phyloP scores from a whole-genome alignment of 2,888 invertebrate species.

The Cheilosia scutellata region DNA sequence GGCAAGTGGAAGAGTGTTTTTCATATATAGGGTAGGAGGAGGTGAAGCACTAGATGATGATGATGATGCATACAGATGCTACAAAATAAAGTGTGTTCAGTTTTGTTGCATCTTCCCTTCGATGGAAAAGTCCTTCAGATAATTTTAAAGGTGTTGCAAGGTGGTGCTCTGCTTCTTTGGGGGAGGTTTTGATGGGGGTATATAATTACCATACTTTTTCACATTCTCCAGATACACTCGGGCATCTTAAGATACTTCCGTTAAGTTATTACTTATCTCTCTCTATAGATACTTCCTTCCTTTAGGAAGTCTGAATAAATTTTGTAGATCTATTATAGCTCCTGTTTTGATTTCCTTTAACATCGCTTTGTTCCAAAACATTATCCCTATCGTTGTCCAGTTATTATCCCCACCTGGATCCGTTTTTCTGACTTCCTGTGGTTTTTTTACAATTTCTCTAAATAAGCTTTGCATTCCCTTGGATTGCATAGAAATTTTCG shows the following conservation, averaged over 20 bases:
- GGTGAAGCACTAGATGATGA: not conserved
- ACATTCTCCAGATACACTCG: not conserved
- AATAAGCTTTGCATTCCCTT: not conserved
- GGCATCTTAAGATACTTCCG: not conserved
- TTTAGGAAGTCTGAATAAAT: not conserved
- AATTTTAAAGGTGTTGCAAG: slow-evolving; percentile 55
- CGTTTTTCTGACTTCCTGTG: slow-evolving; percentile 12
- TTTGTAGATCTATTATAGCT: slow-evolving; percentile 17
- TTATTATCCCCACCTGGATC: slow-evolving; percentile 13
- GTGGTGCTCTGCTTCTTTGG: slow-evolving; percentile 24
- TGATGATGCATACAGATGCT: slow-evolving; percentile 70
- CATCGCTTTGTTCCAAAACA: slow-evolving; percentile 1
- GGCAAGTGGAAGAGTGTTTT: slow-evolving; percentile 53
- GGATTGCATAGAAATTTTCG: no score
- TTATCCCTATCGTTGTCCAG: slow-evolving; percentile 2
- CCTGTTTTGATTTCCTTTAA: not conserved
- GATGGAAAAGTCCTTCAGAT: slow-evolving; percentile 43
- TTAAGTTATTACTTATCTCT: not conserved
- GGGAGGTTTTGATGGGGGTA: not conserved
- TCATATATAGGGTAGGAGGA: not conserved
- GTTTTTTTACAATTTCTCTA: not conserved
- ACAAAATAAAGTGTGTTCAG: slow-evolving; percentile 55
- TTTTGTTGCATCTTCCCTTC: slow-evolving; percentile 8
- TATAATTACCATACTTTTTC: not conserved
- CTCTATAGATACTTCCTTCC: no score